These are phyloP conservation scores for Saxidomus purpurata DNA, from an alignment of 1,140 invertebrate species.

Conservation along the genomic window DNA sequence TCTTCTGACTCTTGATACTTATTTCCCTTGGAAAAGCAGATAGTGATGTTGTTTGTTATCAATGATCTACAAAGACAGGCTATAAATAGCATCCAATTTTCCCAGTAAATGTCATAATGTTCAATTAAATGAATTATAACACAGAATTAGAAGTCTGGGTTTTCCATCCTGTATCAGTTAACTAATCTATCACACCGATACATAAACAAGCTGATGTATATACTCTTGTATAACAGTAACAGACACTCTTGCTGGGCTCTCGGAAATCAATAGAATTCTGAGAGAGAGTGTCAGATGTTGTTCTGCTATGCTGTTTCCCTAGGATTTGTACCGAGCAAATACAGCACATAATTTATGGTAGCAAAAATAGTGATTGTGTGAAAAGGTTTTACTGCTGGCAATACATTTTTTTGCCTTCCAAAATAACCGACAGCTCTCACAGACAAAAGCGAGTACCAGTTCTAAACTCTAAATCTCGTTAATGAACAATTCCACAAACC, in stretches of 20 bases:
- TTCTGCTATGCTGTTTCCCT: background rate
- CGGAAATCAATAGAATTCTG: constrained; percentile 10
- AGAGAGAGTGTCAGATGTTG: constrained; percentile 2
- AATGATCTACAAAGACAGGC: constrained; percentile 37
- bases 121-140: constrained; percentile 57
- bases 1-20: background rate
- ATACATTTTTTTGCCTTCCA: background rate
- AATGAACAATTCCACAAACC: too few species aligned
- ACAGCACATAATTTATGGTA: background rate
- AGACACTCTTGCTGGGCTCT: background rate
- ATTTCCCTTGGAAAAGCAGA: constrained; percentile 15
- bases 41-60: constrained; percentile 23
- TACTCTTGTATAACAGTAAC: constrained; percentile 4
- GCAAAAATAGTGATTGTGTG: too few species aligned
- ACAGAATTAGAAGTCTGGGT: constrained; percentile 59
- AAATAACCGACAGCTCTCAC: too few species aligned
- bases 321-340: background rate
- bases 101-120: constrained; percentile 56
- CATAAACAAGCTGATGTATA: constrained; percentile 14
- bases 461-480: too few species aligned
- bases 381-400: background rate
- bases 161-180: constrained; percentile 57
- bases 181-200: constrained; percentile 53
- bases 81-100: constrained; percentile 46
- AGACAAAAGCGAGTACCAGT: too few species aligned